phyloP scores from a whole-genome alignment of 2,113 vertebrate genomes.

The Oryzias celebensis region DNA sequence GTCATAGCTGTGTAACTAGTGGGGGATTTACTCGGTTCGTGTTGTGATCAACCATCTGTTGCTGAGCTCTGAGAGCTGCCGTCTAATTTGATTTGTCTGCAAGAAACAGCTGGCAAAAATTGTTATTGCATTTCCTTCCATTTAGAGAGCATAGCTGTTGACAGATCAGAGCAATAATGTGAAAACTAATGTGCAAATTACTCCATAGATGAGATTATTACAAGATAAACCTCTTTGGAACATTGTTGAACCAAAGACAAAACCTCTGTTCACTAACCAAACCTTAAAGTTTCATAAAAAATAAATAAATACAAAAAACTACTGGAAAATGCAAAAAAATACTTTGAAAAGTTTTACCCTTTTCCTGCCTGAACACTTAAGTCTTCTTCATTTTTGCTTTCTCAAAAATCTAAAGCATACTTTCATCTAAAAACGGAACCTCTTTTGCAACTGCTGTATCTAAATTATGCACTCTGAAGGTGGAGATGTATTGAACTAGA shows the following conservation, averaged over 20 bases:
- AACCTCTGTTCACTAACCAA: too few species aligned
- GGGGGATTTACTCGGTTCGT: slow-evolving; percentile 54
- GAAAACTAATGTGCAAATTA: slow-evolving; percentile 70
- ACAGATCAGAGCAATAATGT: slow-evolving; percentile 67
- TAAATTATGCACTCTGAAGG: too few species aligned
- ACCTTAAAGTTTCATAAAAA: too few species aligned
- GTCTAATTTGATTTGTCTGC: slow-evolving; percentile 74
- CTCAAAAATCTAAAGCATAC: background rate
- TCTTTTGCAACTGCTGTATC: background rate
- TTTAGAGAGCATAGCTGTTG: slow-evolving; percentile 73
- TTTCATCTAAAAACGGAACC: slow-evolving; percentile 7
- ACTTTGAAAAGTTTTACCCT: too few species aligned
- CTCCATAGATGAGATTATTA: slow-evolving; percentile 62
- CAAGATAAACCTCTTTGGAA: slow-evolving; percentile 37
- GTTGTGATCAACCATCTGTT: slow-evolving; percentile 70
- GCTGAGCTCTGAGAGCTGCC: slow-evolving; percentile 62
- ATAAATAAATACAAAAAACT: too few species aligned
- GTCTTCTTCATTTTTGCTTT: background rate
- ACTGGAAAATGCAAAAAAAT: too few species aligned
- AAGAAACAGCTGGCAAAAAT: slow-evolving; percentile 74
- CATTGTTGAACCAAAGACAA: slow-evolving; percentile 26
- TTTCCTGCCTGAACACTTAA: too few species aligned
- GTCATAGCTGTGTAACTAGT: slow-evolving; percentile 54
- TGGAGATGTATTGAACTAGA: slow-evolving; percentile 51
- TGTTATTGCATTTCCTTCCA: slow-evolving; percentile 67